Evolutionary conservation across 1,140 invertebrate species (phyloP), one percentile per base, ranked within the genome.

Genomic region (Caerostris extrusa): DNA sequence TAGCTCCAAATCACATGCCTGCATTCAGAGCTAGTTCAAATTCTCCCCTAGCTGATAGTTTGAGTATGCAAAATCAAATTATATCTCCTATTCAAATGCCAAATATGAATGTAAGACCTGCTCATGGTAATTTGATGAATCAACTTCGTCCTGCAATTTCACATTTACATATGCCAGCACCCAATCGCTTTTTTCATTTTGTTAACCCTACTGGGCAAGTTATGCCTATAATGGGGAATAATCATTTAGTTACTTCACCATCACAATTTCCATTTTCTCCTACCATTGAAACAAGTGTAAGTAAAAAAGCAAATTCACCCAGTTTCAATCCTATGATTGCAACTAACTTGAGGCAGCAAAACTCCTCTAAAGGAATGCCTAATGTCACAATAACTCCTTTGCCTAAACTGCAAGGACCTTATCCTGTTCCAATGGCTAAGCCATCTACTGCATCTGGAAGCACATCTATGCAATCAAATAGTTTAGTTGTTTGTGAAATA

Each of bases 401-500:
- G 8, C 93, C 93, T 57, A 94, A 90, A 34, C 60, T 94, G 10
- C 69, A 81, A 58, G 93, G 93, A 58, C 93, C 93, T 5, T 94
- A 94, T 71, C 93, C 93, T 34, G 77, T 90, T 12, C 87, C 93
- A 34, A 60, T 85, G 64, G 88, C 69, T 7, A 94, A 94, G 14
- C 87, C 57, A 10, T 17, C 64, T 34, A 17, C 60, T 64, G 12
- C 86, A 57, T 61, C 83, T 34, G 58, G 98, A 98, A 96, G 98
- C 99, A 95, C 99, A 98, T 96, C 98, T 98, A 96, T 98, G 98
- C 77, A 98, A 98, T 95, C 98, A 98, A 93, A 98, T 98, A 97
- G 98, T 98, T 96, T 98, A 96, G 98, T 99, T 94, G 98, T 99
- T 95, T 99, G 98, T 96, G 98, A 99, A 96, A 99, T 99, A 94